A percentile compares a stretch with the other conserved stretches of the same genome.
Conservation (phyloP, 2,113 vertebrate genomes). For the Strigops habroptila region DNA sequence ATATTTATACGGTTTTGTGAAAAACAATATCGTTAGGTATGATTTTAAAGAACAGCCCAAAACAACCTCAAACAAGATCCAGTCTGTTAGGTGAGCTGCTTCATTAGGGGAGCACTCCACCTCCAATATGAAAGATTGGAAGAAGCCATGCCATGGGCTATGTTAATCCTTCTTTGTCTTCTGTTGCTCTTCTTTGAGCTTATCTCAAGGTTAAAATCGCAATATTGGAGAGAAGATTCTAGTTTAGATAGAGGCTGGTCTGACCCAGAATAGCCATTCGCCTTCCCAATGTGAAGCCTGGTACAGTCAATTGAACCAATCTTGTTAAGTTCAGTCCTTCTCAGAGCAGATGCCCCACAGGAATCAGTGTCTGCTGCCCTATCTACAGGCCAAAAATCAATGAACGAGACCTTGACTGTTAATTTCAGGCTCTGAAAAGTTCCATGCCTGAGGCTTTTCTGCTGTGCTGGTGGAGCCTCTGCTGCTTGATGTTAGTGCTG, state of each 20-base stretch:
- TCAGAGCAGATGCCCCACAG: neutral
- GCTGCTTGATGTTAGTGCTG: neutral
- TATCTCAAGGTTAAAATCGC: neutral
- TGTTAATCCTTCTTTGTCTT: neutral
- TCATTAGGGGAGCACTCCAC: neutral
- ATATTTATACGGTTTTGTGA: neutral
- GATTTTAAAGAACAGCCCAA: neutral
- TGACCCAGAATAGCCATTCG: neutral
- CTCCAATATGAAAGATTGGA: neutral
- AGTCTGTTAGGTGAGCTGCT: neutral
- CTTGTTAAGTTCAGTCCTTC: neutral
- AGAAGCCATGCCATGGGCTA: neutral
- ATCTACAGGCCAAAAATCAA: neutral
- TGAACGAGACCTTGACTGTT: neutral
- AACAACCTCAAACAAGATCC: neutral
- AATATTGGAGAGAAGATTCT: neutral
- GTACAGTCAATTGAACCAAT: neutral
- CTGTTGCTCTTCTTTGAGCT: neutral
- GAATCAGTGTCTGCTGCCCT: neutral
- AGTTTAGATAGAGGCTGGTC: neutral
- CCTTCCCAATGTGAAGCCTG: neutral
- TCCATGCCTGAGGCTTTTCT: neutral
- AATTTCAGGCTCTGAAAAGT: neutral
- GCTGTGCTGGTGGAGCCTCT: neutral
- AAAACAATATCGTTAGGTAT: neutral